Conservation (phyloP, 2,888 invertebrate species). For the Operophtera brumata region DNA sequence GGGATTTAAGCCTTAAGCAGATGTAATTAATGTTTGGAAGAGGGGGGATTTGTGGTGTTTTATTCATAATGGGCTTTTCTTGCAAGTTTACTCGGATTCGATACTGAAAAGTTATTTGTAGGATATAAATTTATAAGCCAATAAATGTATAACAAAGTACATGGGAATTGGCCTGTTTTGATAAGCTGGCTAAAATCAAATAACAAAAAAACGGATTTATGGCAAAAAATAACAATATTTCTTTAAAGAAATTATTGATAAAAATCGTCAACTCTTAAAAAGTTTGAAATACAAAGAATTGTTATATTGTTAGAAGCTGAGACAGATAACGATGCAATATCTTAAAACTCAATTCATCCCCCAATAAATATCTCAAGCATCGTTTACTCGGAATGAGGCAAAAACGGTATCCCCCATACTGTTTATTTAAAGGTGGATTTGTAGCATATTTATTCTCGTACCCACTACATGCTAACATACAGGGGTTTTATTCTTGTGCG, state of each 20-base stretch:
- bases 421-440: slow-evolving; percentile 80
- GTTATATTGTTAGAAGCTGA: slow-evolving; percentile 33
- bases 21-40: slow-evolving; percentile 50
- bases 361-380: slow-evolving; percentile 78
- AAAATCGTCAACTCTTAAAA: too few relatives aligned
- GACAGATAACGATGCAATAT: slow-evolving; percentile 59
- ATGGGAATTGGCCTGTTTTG: too few relatives aligned
- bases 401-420: slow-evolving; percentile 74
- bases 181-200: too few relatives aligned
- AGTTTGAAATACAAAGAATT: too few relatives aligned
- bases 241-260: too few relatives aligned
- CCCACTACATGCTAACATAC: slow-evolving; percentile 45
- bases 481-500: slow-evolving; percentile 28
- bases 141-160: too few relatives aligned
- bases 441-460: slow-evolving; percentile 73
- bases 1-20: slow-evolving; percentile 54
- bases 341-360: slow-evolving; percentile 74
- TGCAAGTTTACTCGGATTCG: slow-evolving; percentile 16
- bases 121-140: neutral
- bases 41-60: slow-evolving; percentile 24
- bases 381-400: slow-evolving; percentile 76
- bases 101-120: slow-evolving; percentile 2
- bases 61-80: slow-evolving; percentile 25
- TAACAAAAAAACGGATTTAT: too few relatives aligned
- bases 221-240: too few relatives aligned